A percentile compares a stretch with the other conserved stretches of the same genome.
Conservation (phyloP, 2,888 invertebrate genomes). For the Artemia sp. region DNA sequence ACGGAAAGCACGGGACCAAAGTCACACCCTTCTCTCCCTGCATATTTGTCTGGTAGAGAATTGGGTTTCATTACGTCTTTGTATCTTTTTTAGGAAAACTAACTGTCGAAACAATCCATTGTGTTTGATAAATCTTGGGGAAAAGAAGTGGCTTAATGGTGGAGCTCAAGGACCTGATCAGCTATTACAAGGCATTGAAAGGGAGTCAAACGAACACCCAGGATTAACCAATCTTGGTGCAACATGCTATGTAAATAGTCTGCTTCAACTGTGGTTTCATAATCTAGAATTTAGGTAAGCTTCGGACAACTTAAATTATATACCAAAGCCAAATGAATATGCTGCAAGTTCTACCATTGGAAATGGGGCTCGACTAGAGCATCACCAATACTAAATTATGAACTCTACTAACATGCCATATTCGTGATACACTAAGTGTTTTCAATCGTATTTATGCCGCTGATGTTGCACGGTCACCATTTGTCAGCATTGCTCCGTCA, state of each 20-base stretch:
- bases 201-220: conserved; percentile 38
- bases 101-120: conserved; percentile 43
- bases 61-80: not conserved
- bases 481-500: no score
- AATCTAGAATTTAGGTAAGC: conserved; percentile 39
- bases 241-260: conserved; percentile 47
- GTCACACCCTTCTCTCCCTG: no score
- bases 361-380: no score
- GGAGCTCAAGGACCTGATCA: conserved; percentile 30
- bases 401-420: no score
- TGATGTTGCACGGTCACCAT: no score
- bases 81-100: conserved; percentile 31
- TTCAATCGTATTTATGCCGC: no score
- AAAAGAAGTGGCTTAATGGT: conserved; percentile 39
- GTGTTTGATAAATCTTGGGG: conserved; percentile 42
- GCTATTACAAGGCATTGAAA: conserved; percentile 31
- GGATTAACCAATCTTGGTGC: conserved; percentile 46
- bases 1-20: no score
- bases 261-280: conserved; percentile 46
- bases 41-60: no score
- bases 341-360: no score
- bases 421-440: no score
- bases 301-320: conserved; percentile 6
- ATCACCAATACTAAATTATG: no score
- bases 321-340: no score